Base-by-base conservation (phyloP, 2,797 vertebrate genomes). In the Steatocranus sp. region DNA sequence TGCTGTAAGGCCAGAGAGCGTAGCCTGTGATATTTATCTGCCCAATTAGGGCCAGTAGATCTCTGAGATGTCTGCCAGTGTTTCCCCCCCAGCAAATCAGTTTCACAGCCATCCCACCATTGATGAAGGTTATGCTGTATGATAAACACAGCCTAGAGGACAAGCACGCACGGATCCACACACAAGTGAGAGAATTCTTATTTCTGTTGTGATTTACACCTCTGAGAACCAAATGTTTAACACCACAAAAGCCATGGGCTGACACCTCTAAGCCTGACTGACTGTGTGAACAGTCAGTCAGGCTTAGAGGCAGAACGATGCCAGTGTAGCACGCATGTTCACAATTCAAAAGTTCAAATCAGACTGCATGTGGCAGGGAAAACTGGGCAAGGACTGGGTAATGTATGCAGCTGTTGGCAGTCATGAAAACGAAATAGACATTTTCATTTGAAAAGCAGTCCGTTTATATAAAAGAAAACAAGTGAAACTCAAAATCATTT, bases 31-130 rank as follows among this genome's bases (percentile, higher is more conserved):
- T 96, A 94, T 95, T 93, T 93, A 92, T 95, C 93, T 93, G 89
- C 83, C 95, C 95, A 96, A 96, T 96, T 96, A 96, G 89, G 92
- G 92, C 91, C 86, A 85, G 85, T 82, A 93, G 86, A 89, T 91
- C 87, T 84, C 86, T 77, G 86, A 84, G 88, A 91, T 27, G 84
- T 84, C 88, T 86, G 89, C 86, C 90, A 88, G 89, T 88, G 89
- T 68, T 74, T 89, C 86, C 89, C 50, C 87, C 56, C 50, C 53
- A 85, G 88, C 74, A 84, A 90, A 91, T 90, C 87, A 77, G 86
- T 89, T 92, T 84, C 91, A 83, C 81, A 74, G 91, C 50, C 41
- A 73, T 15, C 84, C 63, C 68, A 78, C 81, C 87, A 89, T 51
- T 88, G 89, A 89, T 88, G 88, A 85, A 88, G 86, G 87, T 79